Conservation (phyloP, 2,113 vertebrate species). For the Rhinoderma darwinii region DNA sequence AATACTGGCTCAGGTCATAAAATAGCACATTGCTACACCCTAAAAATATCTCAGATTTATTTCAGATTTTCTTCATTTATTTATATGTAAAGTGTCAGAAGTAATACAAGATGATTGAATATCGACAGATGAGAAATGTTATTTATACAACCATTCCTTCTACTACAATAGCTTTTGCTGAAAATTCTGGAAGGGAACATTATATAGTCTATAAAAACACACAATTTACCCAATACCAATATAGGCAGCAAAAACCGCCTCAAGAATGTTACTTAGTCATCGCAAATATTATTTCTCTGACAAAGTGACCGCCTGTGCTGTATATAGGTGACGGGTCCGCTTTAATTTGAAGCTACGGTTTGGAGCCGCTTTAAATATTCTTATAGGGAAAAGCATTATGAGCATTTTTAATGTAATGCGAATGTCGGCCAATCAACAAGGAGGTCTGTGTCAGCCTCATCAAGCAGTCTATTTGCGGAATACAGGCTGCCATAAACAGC, state of each 20-base stretch:
- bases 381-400: background rate
- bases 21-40: background rate
- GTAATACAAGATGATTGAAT: background rate
- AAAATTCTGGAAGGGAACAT: background rate
- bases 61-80: background rate
- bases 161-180: background rate
- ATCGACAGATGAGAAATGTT: background rate
- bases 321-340: background rate
- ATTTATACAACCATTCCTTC: background rate
- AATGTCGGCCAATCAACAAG: background rate
- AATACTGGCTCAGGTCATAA: background rate
- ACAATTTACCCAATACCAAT: background rate
- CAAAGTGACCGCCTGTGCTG: background rate
- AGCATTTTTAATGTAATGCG: background rate
- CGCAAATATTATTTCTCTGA: background rate
- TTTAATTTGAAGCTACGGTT: background rate
- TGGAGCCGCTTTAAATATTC: background rate
- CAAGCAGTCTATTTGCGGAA: background rate
- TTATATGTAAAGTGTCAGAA: background rate
- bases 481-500: background rate
- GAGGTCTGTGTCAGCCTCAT: background rate
- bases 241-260: background rate
- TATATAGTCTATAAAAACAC: background rate
- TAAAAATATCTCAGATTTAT: background rate
- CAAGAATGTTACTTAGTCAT: background rate